Conservation (phyloP, 2,797 vertebrate species). For the Lindbergichthys nudifrons region DNA sequence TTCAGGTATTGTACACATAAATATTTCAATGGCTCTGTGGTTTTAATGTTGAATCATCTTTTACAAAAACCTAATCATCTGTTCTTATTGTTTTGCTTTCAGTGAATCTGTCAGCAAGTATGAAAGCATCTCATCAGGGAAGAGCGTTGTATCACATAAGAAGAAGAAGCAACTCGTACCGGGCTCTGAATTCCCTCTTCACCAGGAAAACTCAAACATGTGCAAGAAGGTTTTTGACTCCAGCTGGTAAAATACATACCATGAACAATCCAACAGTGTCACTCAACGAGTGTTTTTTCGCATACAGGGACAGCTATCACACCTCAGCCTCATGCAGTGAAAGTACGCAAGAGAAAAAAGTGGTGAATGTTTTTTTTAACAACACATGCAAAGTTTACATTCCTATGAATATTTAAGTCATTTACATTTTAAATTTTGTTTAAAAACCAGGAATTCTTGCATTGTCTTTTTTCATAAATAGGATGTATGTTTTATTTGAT, state of each 20-base stretch:
- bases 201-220: constrained; percentile 98
- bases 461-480: constrained; percentile 62
- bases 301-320: constrained; percentile 60
- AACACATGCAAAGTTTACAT: constrained; percentile 92
- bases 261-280: constrained; percentile 57
- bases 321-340: constrained; percentile 47
- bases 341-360: constrained; percentile 37
- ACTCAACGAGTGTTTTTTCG: constrained; percentile 48
- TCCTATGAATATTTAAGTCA: constrained; percentile 90
- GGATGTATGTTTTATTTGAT: constrained; percentile 59
- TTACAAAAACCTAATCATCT: not conserved
- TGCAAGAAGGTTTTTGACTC: constrained; percentile 90
- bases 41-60: not conserved
- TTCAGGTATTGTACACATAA: constrained; percentile 84
- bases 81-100: constrained; percentile 27
- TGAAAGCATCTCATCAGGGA: constrained; percentile 89
- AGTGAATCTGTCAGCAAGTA: constrained; percentile 89
- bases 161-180: constrained; percentile 81
- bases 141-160: constrained; percentile 78
- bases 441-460: constrained; percentile 58
- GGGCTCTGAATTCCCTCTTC: constrained; percentile 94
- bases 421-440: constrained; percentile 78
- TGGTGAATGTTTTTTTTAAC: constrained; percentile 48
- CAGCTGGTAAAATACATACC: constrained; percentile 75
- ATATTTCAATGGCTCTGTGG: not conserved